Evolutionary conservation across 2,113 vertebrate species (phyloP), one percentile per base, ranked within the genome.

Genomic region (Ictalurus punctatus): DNA sequence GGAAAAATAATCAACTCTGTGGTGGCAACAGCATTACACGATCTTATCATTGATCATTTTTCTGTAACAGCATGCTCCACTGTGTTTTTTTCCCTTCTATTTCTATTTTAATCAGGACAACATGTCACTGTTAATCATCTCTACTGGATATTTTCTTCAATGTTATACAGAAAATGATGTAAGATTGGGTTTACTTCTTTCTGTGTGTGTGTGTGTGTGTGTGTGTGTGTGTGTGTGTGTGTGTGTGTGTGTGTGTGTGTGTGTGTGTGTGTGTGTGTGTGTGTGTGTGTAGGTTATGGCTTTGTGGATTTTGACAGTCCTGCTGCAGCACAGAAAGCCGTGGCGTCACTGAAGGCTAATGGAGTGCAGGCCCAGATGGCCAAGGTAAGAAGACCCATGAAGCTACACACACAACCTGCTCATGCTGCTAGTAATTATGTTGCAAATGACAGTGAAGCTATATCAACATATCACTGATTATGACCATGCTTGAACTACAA

Each of bases 251-350:
- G 69, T 93, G 92, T 94, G 65, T 87, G 16, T 37, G 69, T 93
- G 92, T 94, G 65, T 80, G 27, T 56, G 48, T 80, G 78, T 80
- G 48, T 80, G 78, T 80, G 78, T 54, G 48, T 80, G 78, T 80
- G 48, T 90, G 91, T 94, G 85, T 93, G 92, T 94, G 65, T 95
- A 99, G 98, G 98, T 91, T 99, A 99, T 61, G 98, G 98, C 91
- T 99, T 99, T 95, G 98, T 99, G 95, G 98, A 99, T 96, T 99
- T 99, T 91, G 98, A 99, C 96, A 99, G 97, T 94, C 98, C 98
- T 0, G 97, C 98, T 90, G 98, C 98, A n/a, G 98, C 98, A 89
- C 98, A 99, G 96, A 99, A 99, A 95, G 98, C 98, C 17, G 98
- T 99, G 93, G 97, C 97, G 14, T 99, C 98, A 74, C 97, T 99